phyloP scores from a whole-genome alignment of 2,888 invertebrate species.

The Daptonema setosum region DNA sequence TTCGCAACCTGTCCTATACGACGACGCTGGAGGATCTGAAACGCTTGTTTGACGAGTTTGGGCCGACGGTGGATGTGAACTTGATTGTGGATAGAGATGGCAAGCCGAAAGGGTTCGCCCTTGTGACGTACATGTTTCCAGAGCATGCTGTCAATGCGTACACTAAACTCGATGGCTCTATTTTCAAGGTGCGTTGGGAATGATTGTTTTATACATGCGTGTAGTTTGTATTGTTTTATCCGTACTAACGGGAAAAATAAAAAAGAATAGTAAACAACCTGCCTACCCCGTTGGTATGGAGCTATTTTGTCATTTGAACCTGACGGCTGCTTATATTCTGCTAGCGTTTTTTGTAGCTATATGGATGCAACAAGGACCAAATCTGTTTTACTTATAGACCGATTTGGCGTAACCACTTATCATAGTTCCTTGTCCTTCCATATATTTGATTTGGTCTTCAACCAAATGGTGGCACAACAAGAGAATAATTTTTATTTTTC shows the following conservation, averaged over 20 bases:
- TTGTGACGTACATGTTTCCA: slow-evolving; percentile 72
- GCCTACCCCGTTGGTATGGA: no score
- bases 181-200: slow-evolving; percentile 42
- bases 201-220: neutral
- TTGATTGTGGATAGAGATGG: slow-evolving; percentile 63
- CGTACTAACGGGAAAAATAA: no score
- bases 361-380: no score
- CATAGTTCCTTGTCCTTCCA: no score
- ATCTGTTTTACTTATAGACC: no score
- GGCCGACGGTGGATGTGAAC: slow-evolving; percentile 61
- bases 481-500: slow-evolving; percentile 1
- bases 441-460: no score
- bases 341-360: no score
- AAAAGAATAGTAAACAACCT: no score
- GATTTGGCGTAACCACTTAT: no score
- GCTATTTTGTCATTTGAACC: no score
- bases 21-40: slow-evolving; percentile 64
- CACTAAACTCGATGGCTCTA: slow-evolving; percentile 63
- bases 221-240: no score
- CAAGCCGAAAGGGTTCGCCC: slow-evolving; percentile 73
- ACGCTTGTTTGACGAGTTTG: slow-evolving; percentile 47
- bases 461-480: neutral
- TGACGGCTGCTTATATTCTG: no score
- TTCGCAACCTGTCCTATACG: slow-evolving; percentile 68
- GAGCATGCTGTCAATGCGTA: slow-evolving; percentile 80